Base-by-base conservation (phyloP, 2,113 vertebrate species). In the Phaetusa simplex region DNA sequence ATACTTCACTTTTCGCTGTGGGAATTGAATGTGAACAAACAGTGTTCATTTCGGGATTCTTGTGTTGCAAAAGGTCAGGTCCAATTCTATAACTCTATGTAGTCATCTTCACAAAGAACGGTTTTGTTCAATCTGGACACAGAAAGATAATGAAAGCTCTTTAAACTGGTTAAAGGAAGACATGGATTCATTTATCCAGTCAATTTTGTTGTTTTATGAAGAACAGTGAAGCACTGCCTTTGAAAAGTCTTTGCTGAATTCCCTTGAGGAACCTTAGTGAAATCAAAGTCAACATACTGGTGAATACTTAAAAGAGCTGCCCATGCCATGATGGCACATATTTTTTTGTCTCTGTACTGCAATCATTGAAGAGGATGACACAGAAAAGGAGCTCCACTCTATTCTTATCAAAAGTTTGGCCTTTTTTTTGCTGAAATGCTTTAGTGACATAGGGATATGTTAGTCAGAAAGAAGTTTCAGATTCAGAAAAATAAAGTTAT, bases 101-200 rank as follows among this genome's bases (percentile, higher is more conserved):
- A 94, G 83, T 84, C 50, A 59, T 78, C 73, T 89, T 89, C 84
- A 96, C 88, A 96, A 93, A 94, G 83, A 95, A 67, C 42, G 5
- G 26, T 29, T 94, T 81, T 96, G 59, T 91, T 94, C 69, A 84
- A 4, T 86, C 38, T 84, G 69, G 52, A 72, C 47, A 59, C 22
- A 84, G 45, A 58, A 82, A 89, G 32, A 84, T 74, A 93, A 83
- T 91, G 69, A 78, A 84, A 92, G 59, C 61, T 74, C 76, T 96
- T 96, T 93, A 91, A 96, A 94, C 61, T 89, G 77, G 95, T 93
- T 94, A 91, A 96, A 94, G 56, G 47, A 19, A 14, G 73, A 74
- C 64, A 86, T 0, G 2, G n/a, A 78, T 82, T 74, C n/a, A 89
- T 91, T 96, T 94, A 91, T 86, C 22, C 50, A 21, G 69, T 47